Evolutionary conservation across 2,888 invertebrate species (phyloP).

Genomic region (Phengaris alcon): DNA sequence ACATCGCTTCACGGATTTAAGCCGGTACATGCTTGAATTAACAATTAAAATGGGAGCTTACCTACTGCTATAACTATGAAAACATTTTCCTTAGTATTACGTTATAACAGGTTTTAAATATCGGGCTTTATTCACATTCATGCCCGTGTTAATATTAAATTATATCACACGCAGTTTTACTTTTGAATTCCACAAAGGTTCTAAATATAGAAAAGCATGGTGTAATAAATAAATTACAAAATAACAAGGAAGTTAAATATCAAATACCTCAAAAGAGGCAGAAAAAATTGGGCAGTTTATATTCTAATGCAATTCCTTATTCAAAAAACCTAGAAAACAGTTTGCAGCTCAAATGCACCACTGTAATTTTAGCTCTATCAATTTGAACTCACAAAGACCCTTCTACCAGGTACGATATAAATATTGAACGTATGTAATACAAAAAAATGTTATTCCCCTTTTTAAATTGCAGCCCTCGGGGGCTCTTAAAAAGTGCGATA

Average conservation of each 20-base stretch:
- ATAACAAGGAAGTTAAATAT: not conserved
- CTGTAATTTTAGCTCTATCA: not conserved
- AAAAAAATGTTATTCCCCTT: slow-evolving; percentile 56
- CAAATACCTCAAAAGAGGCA: not conserved
- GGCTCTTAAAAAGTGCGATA: slow-evolving; percentile 53
- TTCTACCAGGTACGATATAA: slow-evolving; percentile 28
- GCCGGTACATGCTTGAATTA: slow-evolving; percentile 19
- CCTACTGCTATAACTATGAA: not conserved
- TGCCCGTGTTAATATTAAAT: not conserved
- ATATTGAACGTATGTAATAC: slow-evolving; percentile 38
- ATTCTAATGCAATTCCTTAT: too few species aligned
- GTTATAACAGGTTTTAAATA: slow-evolving; percentile 23
- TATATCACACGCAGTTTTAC: not conserved
- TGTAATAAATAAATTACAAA: not conserved
- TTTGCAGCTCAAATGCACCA: not conserved
- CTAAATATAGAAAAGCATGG: not conserved
- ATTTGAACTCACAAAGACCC: not conserved
- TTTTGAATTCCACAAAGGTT: not conserved
- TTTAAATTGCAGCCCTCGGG: slow-evolving; percentile 47
- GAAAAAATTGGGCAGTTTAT: too few species aligned
- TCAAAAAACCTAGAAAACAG: too few species aligned
- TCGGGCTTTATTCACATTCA: not conserved
- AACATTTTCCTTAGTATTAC: slow-evolving; percentile 13
- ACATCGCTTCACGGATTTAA: slow-evolving; percentile 16
- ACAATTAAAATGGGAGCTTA: slow-evolving; percentile 22